These are phyloP conservation scores for Argyra leucocephala DNA, from an alignment of 2,888 invertebrate species.

Conservation along the genomic window DNA sequence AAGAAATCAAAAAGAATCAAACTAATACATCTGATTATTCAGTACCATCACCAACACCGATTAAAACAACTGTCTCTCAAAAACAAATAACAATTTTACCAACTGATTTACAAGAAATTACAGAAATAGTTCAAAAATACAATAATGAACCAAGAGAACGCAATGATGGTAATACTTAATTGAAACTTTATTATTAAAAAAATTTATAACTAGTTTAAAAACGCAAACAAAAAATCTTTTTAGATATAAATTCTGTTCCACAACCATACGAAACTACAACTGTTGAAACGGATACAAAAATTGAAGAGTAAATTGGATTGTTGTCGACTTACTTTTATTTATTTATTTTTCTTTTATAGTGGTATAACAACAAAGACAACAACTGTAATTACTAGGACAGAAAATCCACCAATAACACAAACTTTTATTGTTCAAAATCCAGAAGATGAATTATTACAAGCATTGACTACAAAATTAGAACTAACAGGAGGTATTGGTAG, in stretches of 20 bases:
- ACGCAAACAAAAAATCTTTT: not conserved
- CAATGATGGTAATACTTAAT: not conserved
- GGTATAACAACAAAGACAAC: not conserved
- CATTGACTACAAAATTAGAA: not conserved
- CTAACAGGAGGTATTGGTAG: too few relatives aligned
- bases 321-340: not conserved
- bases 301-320: not conserved
- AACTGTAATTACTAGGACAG: not conserved
- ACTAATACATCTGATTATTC: slow-evolving; percentile 13
- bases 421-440: not conserved
- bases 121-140: not conserved
- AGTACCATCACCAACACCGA: slow-evolving; percentile 23
- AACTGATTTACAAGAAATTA: not conserved
- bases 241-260: not conserved
- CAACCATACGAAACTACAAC: not conserved
- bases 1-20: slow-evolving; percentile 4
- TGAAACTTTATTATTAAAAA: too few relatives aligned
- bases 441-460: not conserved
- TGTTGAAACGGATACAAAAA: not conserved
- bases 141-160: not conserved
- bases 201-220: too few relatives aligned
- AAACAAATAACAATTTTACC: not conserved
- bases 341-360: not conserved
- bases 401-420: not conserved
- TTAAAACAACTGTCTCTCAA: slow-evolving; percentile 15